These are phyloP conservation scores for Eurois occulta DNA, from an alignment of 2,888 invertebrate species.

Conservation along the genomic window DNA sequence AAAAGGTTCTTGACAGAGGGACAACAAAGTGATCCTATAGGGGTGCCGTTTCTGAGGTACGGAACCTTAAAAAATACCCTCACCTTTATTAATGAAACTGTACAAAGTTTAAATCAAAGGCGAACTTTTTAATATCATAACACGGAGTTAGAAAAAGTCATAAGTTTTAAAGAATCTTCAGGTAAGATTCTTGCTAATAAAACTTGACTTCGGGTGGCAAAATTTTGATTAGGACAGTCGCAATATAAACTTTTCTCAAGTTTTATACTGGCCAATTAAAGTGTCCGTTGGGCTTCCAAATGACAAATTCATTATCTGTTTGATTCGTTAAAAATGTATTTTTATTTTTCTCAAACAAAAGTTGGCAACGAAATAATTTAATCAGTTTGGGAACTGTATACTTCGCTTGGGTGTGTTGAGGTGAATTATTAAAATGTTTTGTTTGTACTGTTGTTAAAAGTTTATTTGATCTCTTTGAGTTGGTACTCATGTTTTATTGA, in stretches of 20 bases:
- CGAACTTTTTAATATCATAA: slow-evolving; percentile 75
- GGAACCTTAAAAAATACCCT: slow-evolving; percentile 17
- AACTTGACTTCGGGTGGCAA: slow-evolving; percentile 73
- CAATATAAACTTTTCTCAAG: slow-evolving; percentile 77
- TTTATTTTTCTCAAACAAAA: slow-evolving; percentile 57
- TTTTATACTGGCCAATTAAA: slow-evolving; percentile 80
- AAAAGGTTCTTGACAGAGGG: too few relatives aligned
- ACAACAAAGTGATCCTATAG: too few relatives aligned
- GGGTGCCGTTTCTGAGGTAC: too few relatives aligned
- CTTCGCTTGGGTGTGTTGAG: slow-evolving; percentile 32
- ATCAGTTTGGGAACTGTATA: slow-evolving; percentile 47
- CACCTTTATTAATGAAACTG: slow-evolving; percentile 69
- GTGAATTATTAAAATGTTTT: slow-evolving; percentile 60
- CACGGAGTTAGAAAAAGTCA: slow-evolving; percentile 72
- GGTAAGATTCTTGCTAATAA: slow-evolving; percentile 72
- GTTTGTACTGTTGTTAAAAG: slow-evolving; percentile 27
- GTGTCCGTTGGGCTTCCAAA: slow-evolving; percentile 68
- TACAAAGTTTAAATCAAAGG: slow-evolving; percentile 75
- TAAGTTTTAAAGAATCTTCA: slow-evolving; percentile 73
- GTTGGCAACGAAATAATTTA: slow-evolving; percentile 56
- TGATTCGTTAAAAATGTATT: slow-evolving; percentile 72
- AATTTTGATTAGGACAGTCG: slow-evolving; percentile 81
- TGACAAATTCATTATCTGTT: slow-evolving; percentile 77
- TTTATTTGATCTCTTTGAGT: slow-evolving; percentile 23
- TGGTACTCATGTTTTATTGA: slow-evolving; percentile 23